A percentile compares a stretch with the other conserved stretches of the same genome.
These are phyloP conservation scores for Eciton burchellii DNA, from an alignment of 1,140 invertebrate genomes.

Conservation along the genomic window DNA sequence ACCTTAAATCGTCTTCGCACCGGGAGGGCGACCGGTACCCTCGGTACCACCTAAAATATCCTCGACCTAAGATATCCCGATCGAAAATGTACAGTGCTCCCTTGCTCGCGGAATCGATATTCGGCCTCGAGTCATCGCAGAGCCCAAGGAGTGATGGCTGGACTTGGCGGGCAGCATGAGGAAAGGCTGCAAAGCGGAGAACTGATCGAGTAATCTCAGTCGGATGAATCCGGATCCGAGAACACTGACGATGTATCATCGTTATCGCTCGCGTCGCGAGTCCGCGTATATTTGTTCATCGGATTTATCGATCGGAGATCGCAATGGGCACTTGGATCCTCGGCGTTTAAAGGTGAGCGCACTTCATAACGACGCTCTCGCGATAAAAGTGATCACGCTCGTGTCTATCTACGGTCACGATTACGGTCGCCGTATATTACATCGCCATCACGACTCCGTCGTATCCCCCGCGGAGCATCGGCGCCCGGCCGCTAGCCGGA, in stretches of 20 bases:
- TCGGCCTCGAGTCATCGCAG: slow-evolving; percentile 58
- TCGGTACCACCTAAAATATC: slow-evolving; percentile 77
- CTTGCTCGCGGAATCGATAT: slow-evolving; percentile 60
- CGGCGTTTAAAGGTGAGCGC: background rate
- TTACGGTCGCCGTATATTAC: background rate
- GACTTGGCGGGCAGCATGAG: slow-evolving; percentile 50
- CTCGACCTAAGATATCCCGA: slow-evolving; percentile 73
- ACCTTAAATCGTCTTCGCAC: slow-evolving; percentile 81
- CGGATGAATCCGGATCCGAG: background rate
- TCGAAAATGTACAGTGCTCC: slow-evolving; percentile 69
- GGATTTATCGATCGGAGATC: background rate
- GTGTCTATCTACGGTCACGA: background rate
- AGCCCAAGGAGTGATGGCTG: slow-evolving; percentile 15
- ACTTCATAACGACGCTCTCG: background rate
- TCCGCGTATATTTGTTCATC: background rate
- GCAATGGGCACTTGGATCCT: background rate
- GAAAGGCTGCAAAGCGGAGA: background rate
- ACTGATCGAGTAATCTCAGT: background rate
- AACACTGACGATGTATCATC: background rate
- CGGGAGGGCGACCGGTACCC: slow-evolving; percentile 74
- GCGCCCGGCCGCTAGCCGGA: background rate
- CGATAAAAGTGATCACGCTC: background rate
- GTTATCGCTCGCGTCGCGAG: background rate
- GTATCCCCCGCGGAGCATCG: no score
- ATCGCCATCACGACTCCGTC: no score